Evolutionary conservation across 1,140 invertebrate genomes (phyloP).

Genomic region (Hycleus phaleratus): DNA sequence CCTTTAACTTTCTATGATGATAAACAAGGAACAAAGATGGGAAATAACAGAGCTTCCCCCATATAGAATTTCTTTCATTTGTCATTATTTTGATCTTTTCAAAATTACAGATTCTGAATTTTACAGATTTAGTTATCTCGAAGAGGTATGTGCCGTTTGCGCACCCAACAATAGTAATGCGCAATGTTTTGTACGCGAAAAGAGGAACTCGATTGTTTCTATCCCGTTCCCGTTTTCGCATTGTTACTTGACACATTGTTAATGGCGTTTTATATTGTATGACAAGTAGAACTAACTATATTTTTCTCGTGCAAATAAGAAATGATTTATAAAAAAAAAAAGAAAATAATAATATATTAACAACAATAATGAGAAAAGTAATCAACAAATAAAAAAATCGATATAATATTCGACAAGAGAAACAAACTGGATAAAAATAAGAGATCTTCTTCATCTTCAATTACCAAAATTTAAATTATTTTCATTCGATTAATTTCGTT

Average conservation of each 20-base stretch:
- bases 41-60: too few relatives aligned
- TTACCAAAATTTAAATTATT: background rate
- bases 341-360: conserved; percentile 1
- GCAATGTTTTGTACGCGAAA: conserved; percentile 18
- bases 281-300: conserved; percentile 23
- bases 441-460: background rate
- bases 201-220: conserved; percentile 12
- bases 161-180: conserved; percentile 18
- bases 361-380: background rate
- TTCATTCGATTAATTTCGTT: conserved; percentile 10
- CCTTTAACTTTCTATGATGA: too few relatives aligned
- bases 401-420: background rate
- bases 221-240: conserved; percentile 12
- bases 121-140: background rate
- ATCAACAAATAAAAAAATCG: conserved; percentile 6
- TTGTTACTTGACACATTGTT: conserved; percentile 30
- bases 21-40: too few relatives aligned
- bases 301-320: conserved; percentile 20
- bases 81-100: too few relatives aligned
- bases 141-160: conserved; percentile 5
- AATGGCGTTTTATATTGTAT: conserved; percentile 31
- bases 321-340: conserved; percentile 13
- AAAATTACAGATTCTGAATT: too few relatives aligned
- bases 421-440: background rate
- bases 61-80: too few relatives aligned